Evolutionary conservation across 2,888 invertebrate species (phyloP).

Genomic region (Pristionchus mayeri): DNA sequence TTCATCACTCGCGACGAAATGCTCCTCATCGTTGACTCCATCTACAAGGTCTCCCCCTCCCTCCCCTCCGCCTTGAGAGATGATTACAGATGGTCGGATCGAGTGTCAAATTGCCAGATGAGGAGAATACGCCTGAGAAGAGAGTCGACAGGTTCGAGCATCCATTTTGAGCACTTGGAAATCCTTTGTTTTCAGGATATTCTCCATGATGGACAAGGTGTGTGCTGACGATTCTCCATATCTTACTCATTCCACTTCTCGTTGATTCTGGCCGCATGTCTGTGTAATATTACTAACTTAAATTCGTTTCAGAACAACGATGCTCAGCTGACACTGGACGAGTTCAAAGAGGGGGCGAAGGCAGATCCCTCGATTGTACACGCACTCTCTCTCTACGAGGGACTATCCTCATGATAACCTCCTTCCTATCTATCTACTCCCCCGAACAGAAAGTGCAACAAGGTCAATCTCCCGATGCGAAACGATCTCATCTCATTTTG

Average conservation of each 20-base stretch:
- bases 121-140: slow-evolving; percentile 82
- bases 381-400: slow-evolving; percentile 83
- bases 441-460: too few relatives aligned
- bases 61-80: not conserved
- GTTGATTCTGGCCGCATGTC: too few relatives aligned
- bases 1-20: slow-evolving; percentile 95
- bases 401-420: slow-evolving; percentile 60
- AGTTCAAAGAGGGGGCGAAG: slow-evolving; percentile 97
- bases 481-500: not conserved
- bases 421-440: not conserved
- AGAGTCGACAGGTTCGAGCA: slow-evolving; percentile 97
- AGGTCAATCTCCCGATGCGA: slow-evolving; percentile 5
- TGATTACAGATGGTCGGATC: slow-evolving; percentile 91
- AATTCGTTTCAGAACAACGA: slow-evolving; percentile 85
- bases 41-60: slow-evolving; percentile 87
- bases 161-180: too few relatives aligned
- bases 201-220: slow-evolving; percentile 95
- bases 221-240: slow-evolving; percentile 33
- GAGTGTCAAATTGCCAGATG: slow-evolving; percentile 74
- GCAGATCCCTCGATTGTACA: slow-evolving; percentile 98
- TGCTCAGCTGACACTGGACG: slow-evolving; percentile 93
- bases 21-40: slow-evolving; percentile 96
- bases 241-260: not conserved
- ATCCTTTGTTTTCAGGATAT: too few relatives aligned
- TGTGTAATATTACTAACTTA: not conserved